Evolutionary conservation across 2,113 vertebrate species (phyloP), one percentile per base, ranked within the genome.

Genomic region (Zingel zingel): DNA sequence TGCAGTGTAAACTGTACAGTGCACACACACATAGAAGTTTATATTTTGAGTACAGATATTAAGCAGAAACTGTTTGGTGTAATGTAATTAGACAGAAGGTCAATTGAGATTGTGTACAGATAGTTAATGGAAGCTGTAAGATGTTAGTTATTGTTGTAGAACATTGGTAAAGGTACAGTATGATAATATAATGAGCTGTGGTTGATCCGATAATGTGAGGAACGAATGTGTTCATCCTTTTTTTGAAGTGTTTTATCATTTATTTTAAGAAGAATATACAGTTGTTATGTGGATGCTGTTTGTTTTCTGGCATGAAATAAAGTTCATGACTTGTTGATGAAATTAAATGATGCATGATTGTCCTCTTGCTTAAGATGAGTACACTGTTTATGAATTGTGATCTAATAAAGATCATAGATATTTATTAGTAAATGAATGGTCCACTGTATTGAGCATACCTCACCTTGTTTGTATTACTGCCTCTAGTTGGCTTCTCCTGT

Each of bases 291-390:
- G 79, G 64, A 83, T 94, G 89, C 88, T 86, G 58, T 84, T 91
- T 88, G 74, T 91, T 93, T 92, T 86, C n/a, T 83, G 74, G 93
- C 92, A 93, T 94, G 93, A 84, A 95, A 93, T 94, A 94, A 94
- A 93, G 82, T 89, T 88, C 51, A 90, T 90, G 88, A 88, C 74
- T 88, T 88, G 79, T 86, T 81, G 77, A 80, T 77, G 79, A 81
- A 74, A 77, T 67, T 45, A 76, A 63, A 45, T 61, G 12, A 23
- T 14, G n/a, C 0, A 6, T 50, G 0, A 15, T 53, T 80, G 21
- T 79, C 27, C 27, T 25, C 6, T n/a, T 68, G 13, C 54, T 72
- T 33, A 51, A 11, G 23, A 33, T 62, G 30, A 65, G 19, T 58
- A 2, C 14, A 25, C 4, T 76, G 16, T 56, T 62, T n/a, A 7